Evolutionary conservation across 2,113 vertebrate genomes (phyloP), one percentile per base, ranked within the genome.

Genomic region (Rhegmatorhina hoffmannsi): DNA sequence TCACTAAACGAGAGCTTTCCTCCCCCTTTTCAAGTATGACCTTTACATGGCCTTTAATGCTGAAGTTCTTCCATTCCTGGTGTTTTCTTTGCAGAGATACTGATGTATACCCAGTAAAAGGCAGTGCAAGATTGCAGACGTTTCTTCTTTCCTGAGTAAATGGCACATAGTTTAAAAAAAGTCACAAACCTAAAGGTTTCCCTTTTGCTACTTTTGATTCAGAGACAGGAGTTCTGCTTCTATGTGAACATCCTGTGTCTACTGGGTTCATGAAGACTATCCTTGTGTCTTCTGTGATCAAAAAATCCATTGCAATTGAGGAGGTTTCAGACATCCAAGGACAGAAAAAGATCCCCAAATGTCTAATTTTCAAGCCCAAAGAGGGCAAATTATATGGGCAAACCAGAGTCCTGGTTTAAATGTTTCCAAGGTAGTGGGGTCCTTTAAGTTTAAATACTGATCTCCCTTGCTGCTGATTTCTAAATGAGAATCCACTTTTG

Each of bases 111-210:
- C 38, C 43, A 52, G 44, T 13, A 63, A 84, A 63, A 82, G 84
- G 84, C 84, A 92, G 89, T 78, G 73, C 84, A 93, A 90, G 73
- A 81, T 34, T 68, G 83, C 1, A 8, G 55, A 78, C 25, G 0
- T 56, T 72, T 87, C 86, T 93, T 90, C 95, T 84, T 97, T 94
- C 94, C 94, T 93, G 94, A 96, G 92, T 90, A 94, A 95, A 90
- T 25, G 55, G 83, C 72, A 94, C 63, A 60, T 2, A 62, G 78
- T 50, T 74, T 5, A 76, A 90, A 83, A 59, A 14, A 34, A 5
- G 9, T 17, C 34, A 72, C 7, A 58, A 70, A n/a, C 18, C 58
- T 34, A n/a, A 93, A 73, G 28, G 26, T 34, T 85, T 75, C 44
- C 53, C 15, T 95, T 84, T 83, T 90, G 29, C 75, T 89, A 14